Percentiles rank a stretch among this genome's conserved stretches.
Evolutionary conservation across 2,888 invertebrate species (phyloP).

Genomic region (Mythimna vitellina): DNA sequence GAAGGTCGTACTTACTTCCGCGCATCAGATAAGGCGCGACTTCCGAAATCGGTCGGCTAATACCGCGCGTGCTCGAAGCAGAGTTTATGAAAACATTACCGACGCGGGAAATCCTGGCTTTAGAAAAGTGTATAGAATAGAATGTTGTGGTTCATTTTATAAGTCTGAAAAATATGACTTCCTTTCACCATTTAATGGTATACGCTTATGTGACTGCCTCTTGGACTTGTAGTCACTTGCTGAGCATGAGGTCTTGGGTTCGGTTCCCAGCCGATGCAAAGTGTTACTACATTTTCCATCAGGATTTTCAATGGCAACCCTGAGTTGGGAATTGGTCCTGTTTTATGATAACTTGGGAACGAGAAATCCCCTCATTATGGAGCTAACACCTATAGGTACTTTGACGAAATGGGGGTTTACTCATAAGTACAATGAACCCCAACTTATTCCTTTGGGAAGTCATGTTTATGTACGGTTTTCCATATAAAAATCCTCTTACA

Average conservation of each 20-base stretch:
- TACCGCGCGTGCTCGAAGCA: conserved; percentile 21
- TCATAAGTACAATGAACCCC: background rate
- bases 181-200: background rate
- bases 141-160: conserved; percentile 4
- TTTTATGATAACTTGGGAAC: background rate
- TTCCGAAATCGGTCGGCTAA: conserved; percentile 64
- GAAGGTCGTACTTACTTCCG: conserved; percentile 47
- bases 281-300: too few relatives aligned
- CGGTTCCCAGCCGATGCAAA: too few relatives aligned
- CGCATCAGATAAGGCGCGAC: conserved; percentile 60
- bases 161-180: background rate
- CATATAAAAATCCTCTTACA: background rate
- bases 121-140: background rate
- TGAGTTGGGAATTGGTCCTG: background rate
- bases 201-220: background rate
- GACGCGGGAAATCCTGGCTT: conserved; percentile 40
- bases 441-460: background rate
- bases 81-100: conserved; percentile 52
- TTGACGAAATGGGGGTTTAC: background rate
- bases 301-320: background rate
- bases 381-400: background rate
- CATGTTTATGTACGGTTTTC: background rate
- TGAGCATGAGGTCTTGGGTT: background rate
- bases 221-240: background rate
- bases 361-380: background rate